Evolutionary conservation across 2,797 vertebrate species (phyloP).

Genomic region (Sandelia bainsii): DNA sequence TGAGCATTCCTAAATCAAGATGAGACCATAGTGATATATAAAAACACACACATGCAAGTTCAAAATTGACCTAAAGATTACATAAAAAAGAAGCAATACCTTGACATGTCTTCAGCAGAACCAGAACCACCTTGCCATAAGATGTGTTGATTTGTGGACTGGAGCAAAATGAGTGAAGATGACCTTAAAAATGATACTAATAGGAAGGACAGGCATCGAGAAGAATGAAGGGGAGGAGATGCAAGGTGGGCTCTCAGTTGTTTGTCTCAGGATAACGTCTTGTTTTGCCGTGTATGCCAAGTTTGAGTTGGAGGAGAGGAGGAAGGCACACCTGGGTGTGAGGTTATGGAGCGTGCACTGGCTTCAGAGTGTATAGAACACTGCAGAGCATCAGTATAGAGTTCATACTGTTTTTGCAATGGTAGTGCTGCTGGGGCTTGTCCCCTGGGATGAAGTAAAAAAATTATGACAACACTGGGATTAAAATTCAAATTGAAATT

Average conservation of each 20-base stretch:
- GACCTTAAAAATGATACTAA: conserved; percentile 7
- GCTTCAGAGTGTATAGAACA: conserved; percentile 12
- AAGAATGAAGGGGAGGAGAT: conserved; percentile 11
- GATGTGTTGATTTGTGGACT: conserved; percentile 16
- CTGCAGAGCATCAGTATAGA: neutral
- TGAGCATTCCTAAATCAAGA: too few species aligned
- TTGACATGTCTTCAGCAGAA: conserved; percentile 63
- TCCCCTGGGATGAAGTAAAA: conserved; percentile 7
- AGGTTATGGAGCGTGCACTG: conserved; percentile 54
- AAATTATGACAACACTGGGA: neutral
- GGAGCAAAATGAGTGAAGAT: neutral
- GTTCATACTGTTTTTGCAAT: conserved; percentile 12
- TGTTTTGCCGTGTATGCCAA: conserved; percentile 60
- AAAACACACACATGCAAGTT: too few species aligned
- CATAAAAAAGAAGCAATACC: conserved; percentile 47
- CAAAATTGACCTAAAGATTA: too few species aligned
- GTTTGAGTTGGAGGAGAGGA: conserved; percentile 51
- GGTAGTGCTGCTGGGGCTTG: neutral
- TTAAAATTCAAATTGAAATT: neutral
- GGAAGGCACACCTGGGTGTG: conserved; percentile 69
- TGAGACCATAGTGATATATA: too few species aligned
- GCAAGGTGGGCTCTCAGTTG: conserved; percentile 15
- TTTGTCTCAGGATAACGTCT: conserved; percentile 43
- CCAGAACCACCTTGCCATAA: conserved; percentile 1
- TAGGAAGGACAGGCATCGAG: neutral